Conservation (phyloP, 2,888 invertebrate genomes). For the Esperia sulphurella region DNA sequence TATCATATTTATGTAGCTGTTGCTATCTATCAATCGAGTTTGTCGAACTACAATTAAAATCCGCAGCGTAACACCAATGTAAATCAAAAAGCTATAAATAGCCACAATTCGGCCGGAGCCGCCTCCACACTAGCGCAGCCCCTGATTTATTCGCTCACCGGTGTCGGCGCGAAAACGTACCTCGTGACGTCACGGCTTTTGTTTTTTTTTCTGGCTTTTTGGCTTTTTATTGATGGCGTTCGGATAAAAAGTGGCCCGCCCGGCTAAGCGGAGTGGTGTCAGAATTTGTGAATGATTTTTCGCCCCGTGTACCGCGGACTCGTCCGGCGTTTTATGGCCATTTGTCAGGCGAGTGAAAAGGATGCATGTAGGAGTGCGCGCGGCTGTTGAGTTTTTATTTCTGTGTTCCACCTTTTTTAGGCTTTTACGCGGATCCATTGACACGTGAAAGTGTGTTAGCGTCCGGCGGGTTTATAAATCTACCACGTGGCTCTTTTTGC, state of each 20-base stretch:
- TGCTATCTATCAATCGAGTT: constrained; percentile 2
- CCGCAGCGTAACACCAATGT: constrained; percentile 48
- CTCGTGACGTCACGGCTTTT: constrained; percentile 72
- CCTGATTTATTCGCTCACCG: constrained; percentile 70
- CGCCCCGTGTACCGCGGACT: constrained; percentile 51
- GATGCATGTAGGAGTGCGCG: constrained; percentile 72
- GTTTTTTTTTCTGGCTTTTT: constrained; percentile 50
- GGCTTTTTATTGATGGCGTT: constrained; percentile 72
- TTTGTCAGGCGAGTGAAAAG: constrained; percentile 74
- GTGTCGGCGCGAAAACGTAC: constrained; percentile 71
- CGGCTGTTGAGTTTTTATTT: constrained; percentile 31
- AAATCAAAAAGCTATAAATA: constrained; percentile 67
- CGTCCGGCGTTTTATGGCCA: constrained; percentile 71
- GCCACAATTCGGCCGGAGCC: constrained; percentile 62
- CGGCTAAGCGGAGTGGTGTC: constrained; percentile 61
- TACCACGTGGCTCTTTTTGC: constrained; percentile 32
- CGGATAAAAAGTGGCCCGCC: constrained; percentile 66
- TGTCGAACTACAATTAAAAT: constrained; percentile 37
- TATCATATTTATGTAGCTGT: background rate
- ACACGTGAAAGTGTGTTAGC: constrained; percentile 78
- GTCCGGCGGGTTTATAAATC: constrained; percentile 71
- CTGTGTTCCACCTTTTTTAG: constrained; percentile 62
- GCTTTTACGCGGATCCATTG: constrained; percentile 77
- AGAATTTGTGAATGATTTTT: constrained; percentile 76
- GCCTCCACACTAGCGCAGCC: constrained; percentile 62